A percentile compares a stretch with the other conserved stretches of the same genome.
Conservation (phyloP, 2,888 invertebrate genomes). For the Spatulosminthurus flaviceps region DNA sequence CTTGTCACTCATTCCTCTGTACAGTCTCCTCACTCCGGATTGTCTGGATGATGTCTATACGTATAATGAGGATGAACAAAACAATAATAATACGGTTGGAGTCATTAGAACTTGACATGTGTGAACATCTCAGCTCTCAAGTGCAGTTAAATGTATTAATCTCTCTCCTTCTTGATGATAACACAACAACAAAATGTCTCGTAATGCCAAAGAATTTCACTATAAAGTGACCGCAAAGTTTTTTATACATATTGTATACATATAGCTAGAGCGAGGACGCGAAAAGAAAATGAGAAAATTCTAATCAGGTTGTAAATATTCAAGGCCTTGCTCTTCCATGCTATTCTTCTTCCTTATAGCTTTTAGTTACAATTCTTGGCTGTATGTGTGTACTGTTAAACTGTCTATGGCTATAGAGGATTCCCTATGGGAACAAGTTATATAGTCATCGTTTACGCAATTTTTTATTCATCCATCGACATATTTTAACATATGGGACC, state of each 20-base stretch:
- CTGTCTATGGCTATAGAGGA: not conserved
- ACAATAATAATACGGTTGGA: conserved; percentile 7
- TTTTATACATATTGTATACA: not conserved
- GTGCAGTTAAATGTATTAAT: not conserved
- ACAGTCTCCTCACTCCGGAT: conserved; percentile 1
- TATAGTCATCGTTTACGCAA: not conserved
- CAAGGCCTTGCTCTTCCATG: conserved; percentile 35
- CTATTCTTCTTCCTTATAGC: conserved; percentile 32
- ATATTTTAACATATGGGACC: not conserved
- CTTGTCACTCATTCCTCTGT: conserved; percentile 40
- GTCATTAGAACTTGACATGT: conserved; percentile 19
- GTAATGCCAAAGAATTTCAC: not conserved
- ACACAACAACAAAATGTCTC: too few species aligned
- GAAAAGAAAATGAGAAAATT: conserved; percentile 39
- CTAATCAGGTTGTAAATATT: conserved; percentile 46
- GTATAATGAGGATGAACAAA: conserved; percentile 17
- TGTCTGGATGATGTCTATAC: not conserved
- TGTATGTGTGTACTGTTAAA: not conserved
- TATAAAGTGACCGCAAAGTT: not conserved
- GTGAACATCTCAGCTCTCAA: not conserved
- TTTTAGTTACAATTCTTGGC: not conserved
- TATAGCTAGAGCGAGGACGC: too few species aligned
- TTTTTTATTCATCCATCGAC: not conserved
- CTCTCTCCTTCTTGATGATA: not conserved
- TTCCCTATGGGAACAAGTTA: not conserved